A percentile compares a stretch with the other conserved stretches of the same genome.
Evolutionary conservation across 2,113 vertebrate species (phyloP).

Genomic region (Piprites chloris): DNA sequence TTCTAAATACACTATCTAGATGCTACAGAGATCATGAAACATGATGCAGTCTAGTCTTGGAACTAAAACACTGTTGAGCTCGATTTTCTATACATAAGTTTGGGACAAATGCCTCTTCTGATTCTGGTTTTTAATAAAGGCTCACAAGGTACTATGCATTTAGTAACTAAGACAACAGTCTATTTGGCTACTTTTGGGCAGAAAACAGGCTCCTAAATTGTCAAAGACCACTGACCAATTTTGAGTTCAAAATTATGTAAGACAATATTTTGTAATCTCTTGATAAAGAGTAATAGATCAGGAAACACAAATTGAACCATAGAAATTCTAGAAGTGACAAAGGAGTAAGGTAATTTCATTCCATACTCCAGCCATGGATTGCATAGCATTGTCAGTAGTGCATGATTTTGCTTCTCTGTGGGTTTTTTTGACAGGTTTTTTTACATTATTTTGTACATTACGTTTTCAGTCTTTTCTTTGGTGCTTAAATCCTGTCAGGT

Average conservation of each 20-base stretch:
- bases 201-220: neutral
- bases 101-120: neutral
- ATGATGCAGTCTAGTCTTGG: neutral
- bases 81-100: neutral
- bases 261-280: neutral
- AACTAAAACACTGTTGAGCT: neutral
- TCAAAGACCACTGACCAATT: neutral
- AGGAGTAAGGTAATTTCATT: neutral
- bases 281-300: neutral
- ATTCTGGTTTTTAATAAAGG: neutral
- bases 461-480: neutral
- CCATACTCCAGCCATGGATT: neutral
- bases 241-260: neutral
- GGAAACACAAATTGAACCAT: neutral
- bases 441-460: neutral
- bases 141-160: neutral
- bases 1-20: neutral
- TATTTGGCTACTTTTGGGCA: neutral
- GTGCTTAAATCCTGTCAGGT: neutral
- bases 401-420: neutral
- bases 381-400: neutral
- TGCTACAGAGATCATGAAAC: neutral
- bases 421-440: neutral
- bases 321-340: neutral
- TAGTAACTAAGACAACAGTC: neutral